Percentiles rank a stretch among this genome's conserved stretches.
Evolutionary conservation across 1,140 invertebrate genomes (phyloP).

Genomic region (Magallana ariakensis): DNA sequence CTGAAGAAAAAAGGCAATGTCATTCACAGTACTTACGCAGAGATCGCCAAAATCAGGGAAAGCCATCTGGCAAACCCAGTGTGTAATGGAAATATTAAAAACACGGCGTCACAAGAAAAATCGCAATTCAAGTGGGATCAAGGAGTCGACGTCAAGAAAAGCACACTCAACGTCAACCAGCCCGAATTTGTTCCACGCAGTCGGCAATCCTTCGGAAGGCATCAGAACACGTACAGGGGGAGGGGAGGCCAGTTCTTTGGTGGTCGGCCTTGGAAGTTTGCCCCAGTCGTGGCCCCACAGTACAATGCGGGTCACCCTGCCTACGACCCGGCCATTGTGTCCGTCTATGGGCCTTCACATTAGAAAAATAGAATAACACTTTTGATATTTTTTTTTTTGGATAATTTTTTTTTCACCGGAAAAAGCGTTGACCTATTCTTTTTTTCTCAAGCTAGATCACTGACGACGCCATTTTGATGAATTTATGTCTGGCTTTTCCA

Average conservation of each 20-base stretch:
- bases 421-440: background rate
- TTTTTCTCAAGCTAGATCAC: background rate
- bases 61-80: background rate
- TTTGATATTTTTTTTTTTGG: background rate
- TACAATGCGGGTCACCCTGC: background rate
- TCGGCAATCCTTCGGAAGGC: too few species aligned
- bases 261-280: background rate
- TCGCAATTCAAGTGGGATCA: background rate
- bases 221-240: background rate
- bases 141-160: background rate
- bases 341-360: background rate
- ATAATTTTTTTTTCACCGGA: background rate
- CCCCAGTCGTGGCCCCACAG: background rate
- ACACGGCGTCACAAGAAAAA: background rate
- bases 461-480: slow-evolving; percentile 1
- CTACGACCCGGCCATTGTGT: background rate
- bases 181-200: slow-evolving; percentile 32
- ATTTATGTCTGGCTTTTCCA: slow-evolving; percentile 4
- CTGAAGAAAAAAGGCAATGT: slow-evolving; percentile 45
- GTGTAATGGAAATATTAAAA: too few species aligned
- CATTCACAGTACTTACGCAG: slow-evolving; percentile 39
- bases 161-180: slow-evolving; percentile 15
- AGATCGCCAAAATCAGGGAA: slow-evolving; percentile 35
- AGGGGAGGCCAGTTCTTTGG: background rate
- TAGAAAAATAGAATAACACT: background rate